phyloP scores from a whole-genome alignment of 2,888 invertebrate genomes.

The Cerceris ruficornis region DNA sequence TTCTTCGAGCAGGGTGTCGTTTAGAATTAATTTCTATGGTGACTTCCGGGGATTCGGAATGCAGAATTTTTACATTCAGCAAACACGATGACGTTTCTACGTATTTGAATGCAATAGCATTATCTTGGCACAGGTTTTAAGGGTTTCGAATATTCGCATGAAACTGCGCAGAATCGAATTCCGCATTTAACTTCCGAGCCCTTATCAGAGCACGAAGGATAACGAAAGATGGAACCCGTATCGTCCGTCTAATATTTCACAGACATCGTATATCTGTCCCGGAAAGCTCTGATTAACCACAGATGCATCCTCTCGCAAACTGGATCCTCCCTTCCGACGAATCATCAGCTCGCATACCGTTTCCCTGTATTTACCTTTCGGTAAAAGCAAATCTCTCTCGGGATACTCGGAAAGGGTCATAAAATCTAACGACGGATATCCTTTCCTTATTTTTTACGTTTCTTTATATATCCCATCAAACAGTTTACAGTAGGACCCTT shows the following conservation, averaged over 20 bases:
- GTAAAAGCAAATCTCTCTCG: conserved; percentile 24
- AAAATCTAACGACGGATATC: conserved; percentile 47
- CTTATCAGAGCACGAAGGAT: background rate
- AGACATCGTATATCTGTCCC: conserved; percentile 36
- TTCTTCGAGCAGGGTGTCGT: background rate
- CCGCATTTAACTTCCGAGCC: background rate
- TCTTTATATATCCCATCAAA: background rate
- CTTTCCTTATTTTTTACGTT: conserved; percentile 1
- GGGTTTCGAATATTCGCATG: background rate
- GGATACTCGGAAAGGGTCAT: conserved; percentile 13
- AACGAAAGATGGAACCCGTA: conserved; percentile 20
- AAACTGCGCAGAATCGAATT: background rate
- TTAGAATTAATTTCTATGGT: background rate
- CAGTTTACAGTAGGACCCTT: no score
- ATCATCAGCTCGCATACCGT: conserved; percentile 37
- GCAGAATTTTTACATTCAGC: no score
- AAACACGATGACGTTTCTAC: no score
- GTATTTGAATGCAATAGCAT: background rate
- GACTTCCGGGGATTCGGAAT: background rate
- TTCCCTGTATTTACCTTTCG: conserved; percentile 41
- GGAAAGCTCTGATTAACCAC: conserved; percentile 36
- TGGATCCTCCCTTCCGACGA: conserved; percentile 41
- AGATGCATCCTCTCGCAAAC: conserved; percentile 24
- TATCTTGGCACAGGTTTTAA: background rate
- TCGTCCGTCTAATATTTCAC: conserved; percentile 23